phyloP scores from a whole-genome alignment of 2,888 invertebrate species.

The Thysanoteuthis rhombus region DNA sequence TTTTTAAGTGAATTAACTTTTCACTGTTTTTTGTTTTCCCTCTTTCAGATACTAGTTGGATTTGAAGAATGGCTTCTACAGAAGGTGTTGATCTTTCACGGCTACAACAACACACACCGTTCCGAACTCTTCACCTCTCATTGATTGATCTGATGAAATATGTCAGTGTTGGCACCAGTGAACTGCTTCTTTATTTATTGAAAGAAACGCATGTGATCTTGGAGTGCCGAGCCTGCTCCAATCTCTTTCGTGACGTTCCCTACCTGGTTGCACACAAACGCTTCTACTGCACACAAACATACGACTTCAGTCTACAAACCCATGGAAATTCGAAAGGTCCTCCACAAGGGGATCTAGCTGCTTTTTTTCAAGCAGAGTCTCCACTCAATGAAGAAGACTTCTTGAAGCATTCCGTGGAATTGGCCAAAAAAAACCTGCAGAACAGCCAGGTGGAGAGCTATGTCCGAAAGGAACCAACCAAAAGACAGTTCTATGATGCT shows the following conservation, averaged over 20 bases:
- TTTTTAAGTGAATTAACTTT: background rate
- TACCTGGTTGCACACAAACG: constrained; percentile 20
- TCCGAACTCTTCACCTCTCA: background rate
- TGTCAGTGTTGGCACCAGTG: constrained; percentile 22
- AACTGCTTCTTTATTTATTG: background rate
- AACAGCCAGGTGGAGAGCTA: background rate
- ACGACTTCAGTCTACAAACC: background rate
- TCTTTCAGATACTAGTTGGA: background rate
- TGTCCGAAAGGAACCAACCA: background rate
- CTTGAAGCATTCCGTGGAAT: constrained; percentile 19
- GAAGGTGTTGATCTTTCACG: constrained; percentile 15
- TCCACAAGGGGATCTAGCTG: background rate
- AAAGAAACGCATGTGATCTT: constrained; percentile 15
- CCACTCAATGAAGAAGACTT: background rate
- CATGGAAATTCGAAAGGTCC: background rate
- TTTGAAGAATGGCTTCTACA: background rate
- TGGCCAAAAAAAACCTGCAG: constrained; percentile 1
- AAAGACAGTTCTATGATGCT: constrained; percentile 18
- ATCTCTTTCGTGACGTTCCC: constrained; percentile 17
- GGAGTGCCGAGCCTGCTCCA: constrained; percentile 21
- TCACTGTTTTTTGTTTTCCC: background rate
- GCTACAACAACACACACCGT: background rate
- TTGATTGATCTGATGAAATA: constrained; percentile 23
- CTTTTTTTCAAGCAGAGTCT: background rate
- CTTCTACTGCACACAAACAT: background rate